These are phyloP conservation scores for Aquatica leii DNA, from an alignment of 2,888 invertebrate genomes.

Conservation along the genomic window DNA sequence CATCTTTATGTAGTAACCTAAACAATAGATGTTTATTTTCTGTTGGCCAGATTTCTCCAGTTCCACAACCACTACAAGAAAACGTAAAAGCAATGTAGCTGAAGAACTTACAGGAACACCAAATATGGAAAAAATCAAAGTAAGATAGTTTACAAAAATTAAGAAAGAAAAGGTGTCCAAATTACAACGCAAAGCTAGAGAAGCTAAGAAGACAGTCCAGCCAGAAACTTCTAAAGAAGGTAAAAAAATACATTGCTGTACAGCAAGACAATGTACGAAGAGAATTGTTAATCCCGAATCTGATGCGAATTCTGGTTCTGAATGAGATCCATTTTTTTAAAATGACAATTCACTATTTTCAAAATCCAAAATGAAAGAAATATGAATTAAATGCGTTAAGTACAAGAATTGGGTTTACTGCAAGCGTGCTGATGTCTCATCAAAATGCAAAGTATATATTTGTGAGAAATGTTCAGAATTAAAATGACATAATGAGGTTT, in stretches of 20 bases:
- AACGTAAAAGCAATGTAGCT: not conserved
- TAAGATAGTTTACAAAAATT: not conserved
- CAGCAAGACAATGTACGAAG: not conserved
- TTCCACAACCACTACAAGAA: not conserved
- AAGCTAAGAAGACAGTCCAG: not conserved
- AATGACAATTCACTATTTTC: not conserved
- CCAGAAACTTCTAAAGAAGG: not conserved
- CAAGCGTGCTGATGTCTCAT: too few species aligned
- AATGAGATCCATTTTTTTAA: not conserved
- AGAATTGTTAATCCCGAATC: not conserved
- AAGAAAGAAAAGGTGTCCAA: not conserved
- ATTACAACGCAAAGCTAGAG: slow-evolving; percentile 3
- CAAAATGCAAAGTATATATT: too few species aligned
- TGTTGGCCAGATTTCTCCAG: slow-evolving; percentile 3
- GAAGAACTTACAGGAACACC: not conserved
- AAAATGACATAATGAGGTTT: too few species aligned
- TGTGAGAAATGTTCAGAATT: not conserved
- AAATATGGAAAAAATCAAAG: not conserved
- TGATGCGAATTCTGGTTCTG: slow-evolving; percentile 2
- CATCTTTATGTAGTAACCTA: not conserved
- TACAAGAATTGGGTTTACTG: not conserved
- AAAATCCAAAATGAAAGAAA: not conserved
- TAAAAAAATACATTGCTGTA: not conserved
- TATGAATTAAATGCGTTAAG: slow-evolving; percentile 5
- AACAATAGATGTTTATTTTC: not conserved